Percentiles rank a stretch among this genome's conserved stretches.
phyloP scores from a whole-genome alignment of 2,888 invertebrate genomes.

The Octodonta nipae region DNA sequence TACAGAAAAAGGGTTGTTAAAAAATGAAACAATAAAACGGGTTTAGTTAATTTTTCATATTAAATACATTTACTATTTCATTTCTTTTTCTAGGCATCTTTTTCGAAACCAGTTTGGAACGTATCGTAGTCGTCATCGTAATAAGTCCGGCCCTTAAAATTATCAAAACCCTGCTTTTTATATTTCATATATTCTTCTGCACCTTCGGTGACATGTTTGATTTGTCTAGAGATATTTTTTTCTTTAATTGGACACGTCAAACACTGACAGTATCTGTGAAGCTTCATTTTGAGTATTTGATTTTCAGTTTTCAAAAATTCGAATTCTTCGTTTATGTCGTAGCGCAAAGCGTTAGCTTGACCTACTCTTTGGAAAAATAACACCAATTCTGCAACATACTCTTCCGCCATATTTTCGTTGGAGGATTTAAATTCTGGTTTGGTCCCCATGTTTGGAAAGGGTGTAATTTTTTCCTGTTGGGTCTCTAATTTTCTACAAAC shows the following conservation, averaged over 20 bases:
- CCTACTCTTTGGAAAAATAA: constrained; percentile 30
- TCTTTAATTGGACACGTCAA: constrained; percentile 9
- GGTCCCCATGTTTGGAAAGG: constrained; percentile 22
- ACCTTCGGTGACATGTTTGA: constrained; percentile 15
- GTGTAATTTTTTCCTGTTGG: constrained; percentile 41
- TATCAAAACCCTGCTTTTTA: constrained; percentile 11
- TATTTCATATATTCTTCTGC: constrained; percentile 15
- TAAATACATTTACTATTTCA: too few species aligned
- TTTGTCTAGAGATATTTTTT: not conserved
- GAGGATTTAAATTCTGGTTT: too few species aligned
- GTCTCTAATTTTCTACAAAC: constrained; percentile 57
- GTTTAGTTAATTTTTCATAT: too few species aligned
- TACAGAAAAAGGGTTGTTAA: too few species aligned
- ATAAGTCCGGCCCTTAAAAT: too few species aligned
- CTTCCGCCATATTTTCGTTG: constrained; percentile 8
- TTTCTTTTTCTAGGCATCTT: too few species aligned
- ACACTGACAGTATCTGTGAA: constrained; percentile 24
- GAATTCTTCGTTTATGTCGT: constrained; percentile 27
- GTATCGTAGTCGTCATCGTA: too few species aligned
- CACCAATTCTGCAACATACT: constrained; percentile 16
- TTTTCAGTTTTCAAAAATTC: constrained; percentile 27
- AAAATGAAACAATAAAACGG: too few species aligned
- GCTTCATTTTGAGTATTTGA: constrained; percentile 17
- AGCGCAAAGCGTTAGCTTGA: constrained; percentile 23
- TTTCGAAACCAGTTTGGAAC: too few species aligned